These are phyloP conservation scores for Odontamblyopus lacepedii DNA, from an alignment of 2,797 vertebrate genomes.

Conservation along the genomic window DNA sequence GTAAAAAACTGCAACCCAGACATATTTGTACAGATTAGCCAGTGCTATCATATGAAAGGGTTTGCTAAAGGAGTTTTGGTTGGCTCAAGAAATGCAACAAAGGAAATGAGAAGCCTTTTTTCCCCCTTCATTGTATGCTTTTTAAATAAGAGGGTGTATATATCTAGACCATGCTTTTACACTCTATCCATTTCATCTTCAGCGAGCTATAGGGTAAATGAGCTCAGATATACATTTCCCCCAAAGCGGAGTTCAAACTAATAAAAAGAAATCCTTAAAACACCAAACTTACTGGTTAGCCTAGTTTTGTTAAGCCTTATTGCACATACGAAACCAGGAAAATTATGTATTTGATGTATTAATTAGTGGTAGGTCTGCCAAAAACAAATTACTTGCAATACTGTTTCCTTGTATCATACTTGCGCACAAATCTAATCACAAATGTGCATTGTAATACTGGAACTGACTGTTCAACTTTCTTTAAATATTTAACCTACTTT, in stretches of 20 bases:
- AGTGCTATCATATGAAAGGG: not conserved
- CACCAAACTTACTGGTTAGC: too few relatives aligned
- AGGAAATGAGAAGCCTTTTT: not conserved
- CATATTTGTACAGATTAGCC: not conserved
- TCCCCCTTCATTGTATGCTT: not conserved
- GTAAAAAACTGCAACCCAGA: too few relatives aligned
- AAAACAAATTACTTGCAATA: too few relatives aligned
- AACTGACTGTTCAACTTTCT: not conserved
- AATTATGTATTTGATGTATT: too few relatives aligned
- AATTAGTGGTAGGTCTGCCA: too few relatives aligned
- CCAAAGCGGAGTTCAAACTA: not conserved
- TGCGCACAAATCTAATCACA: too few relatives aligned
- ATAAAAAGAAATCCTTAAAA: not conserved
- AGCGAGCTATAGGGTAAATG: not conserved
- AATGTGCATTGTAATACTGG: not conserved
- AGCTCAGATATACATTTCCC: not conserved
- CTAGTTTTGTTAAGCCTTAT: too few relatives aligned
- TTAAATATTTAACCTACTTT: not conserved
- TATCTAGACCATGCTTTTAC: not conserved
- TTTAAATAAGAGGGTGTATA: not conserved
- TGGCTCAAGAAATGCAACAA: constrained; percentile 4
- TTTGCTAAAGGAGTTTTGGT: constrained; percentile 9
- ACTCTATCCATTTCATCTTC: too few relatives aligned
- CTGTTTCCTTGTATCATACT: too few relatives aligned
- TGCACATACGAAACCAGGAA: too few relatives aligned